Conservation (phyloP, 2,888 invertebrate genomes). For the Marronus borbonicus region DNA sequence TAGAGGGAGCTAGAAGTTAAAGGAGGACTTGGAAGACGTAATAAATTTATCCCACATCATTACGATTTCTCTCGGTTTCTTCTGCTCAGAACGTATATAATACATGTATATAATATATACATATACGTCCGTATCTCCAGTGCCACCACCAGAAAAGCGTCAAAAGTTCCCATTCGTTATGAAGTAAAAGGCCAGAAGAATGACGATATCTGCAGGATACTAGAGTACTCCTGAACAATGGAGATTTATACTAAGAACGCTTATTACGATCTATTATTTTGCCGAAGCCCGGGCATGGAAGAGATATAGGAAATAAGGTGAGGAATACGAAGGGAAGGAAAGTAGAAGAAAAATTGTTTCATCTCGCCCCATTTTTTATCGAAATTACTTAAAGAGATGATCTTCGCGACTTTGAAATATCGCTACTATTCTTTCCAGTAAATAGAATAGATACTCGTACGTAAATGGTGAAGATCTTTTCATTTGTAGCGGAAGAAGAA, state of each 20-base stretch:
- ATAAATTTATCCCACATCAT: slow-evolving; percentile 20
- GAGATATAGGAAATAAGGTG: background rate
- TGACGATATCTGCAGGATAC: background rate
- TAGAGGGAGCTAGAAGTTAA: no score
- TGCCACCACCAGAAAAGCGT: no score
- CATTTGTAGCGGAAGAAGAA: no score
- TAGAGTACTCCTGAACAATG: no score
- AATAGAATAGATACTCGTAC: no score
- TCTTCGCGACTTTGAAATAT: background rate
- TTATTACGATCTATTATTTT: background rate
- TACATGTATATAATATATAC: no score
- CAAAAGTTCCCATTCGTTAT: no score
- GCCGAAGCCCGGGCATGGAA: background rate
- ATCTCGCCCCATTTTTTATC: background rate
- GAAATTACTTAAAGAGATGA: background rate
- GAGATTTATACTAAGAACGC: background rate
- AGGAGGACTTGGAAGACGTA: no score
- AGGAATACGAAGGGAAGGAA: background rate
- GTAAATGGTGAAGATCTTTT: no score
- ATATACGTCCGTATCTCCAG: no score
- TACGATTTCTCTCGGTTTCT: slow-evolving; percentile 7
- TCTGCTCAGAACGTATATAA: no score
- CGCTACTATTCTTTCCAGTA: no score
- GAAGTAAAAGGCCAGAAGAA: background rate
- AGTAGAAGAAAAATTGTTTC: background rate